Base-by-base conservation (phyloP, 2,888 invertebrate species). In the Drosophila buzzatii region DNA sequence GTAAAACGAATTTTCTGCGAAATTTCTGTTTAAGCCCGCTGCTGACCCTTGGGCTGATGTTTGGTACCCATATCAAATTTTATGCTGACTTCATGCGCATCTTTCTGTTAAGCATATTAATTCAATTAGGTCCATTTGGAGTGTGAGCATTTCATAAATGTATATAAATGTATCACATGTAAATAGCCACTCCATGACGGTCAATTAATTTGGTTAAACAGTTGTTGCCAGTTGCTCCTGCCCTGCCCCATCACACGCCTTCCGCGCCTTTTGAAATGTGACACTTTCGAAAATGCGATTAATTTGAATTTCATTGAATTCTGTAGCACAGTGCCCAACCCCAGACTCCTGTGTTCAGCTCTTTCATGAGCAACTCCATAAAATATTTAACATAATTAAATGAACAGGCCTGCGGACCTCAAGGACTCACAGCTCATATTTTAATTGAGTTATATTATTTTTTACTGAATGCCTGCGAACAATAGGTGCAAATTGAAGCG, bases 201-300 rank as follows among this genome's bases (percentile, higher is more conserved):
- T 12, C 67, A 37, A 71, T 85, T 81, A 74, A 83, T 83, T 83
- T 77, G 37, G 49, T 74, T 83, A 81, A 85, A 68, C 58, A 71
- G 74, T 45, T 70, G 57, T 31, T 4, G 47, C 14, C n/a, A n/a
- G 57, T 31, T 4, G 47, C 14, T 14, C 8, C 37, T 18, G n/a
- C n/a, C n/a, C n/a, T 18, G 5, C 1, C n/a, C 14, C 27, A n/a
- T n/a, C 16, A 1, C 2, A 3, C 14, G n/a, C n/a, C n/a, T 23
- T n/a, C 2, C 2, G 8, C 1, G 10, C 61, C 41, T 7, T 39
- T 51, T 66, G 83, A 65, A 81, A 83, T 79, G 57, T 64, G 79
- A 86, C 69, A 86, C 84, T 66, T 70, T 70, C n/a, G 39, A 51
- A 70, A 81, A 71, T 61, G 53, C 76, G 64, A 82, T 82, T 74